Percentiles rank a stretch among this genome's conserved stretches.
Conservation (phyloP, 2,888 invertebrate species). For the Sinopyrophorus schimmeli region DNA sequence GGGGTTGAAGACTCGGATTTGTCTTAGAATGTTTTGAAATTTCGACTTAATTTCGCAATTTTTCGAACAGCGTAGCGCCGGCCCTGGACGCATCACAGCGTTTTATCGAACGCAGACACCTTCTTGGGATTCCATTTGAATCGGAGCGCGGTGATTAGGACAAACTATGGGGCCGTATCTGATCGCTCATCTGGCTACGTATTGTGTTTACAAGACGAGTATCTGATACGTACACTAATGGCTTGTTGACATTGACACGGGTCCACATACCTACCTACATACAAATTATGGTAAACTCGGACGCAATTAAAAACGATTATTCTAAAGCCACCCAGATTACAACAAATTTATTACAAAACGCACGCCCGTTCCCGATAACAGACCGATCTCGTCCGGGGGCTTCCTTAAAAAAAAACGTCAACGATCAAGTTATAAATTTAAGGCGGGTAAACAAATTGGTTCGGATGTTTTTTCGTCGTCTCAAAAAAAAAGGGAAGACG, state of each 20-base stretch:
- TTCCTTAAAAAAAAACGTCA: too few species aligned
- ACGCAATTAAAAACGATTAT: conserved; percentile 18
- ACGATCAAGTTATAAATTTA: too few species aligned
- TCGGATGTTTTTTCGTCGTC: too few species aligned
- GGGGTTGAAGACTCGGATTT: too few species aligned
- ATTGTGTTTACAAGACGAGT: conserved; percentile 36
- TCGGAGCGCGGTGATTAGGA: conserved; percentile 30
- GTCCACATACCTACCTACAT: conserved; percentile 25
- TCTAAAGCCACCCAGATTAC: conserved; percentile 6
- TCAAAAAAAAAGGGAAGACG: too few species aligned
- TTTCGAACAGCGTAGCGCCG: too few species aligned
- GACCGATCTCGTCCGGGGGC: too few species aligned
- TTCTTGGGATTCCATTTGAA: conserved; percentile 35
- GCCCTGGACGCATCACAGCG: conserved; percentile 32
- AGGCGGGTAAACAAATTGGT: too few species aligned
- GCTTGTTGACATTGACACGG: conserved; percentile 35
- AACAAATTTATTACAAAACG: background rate
- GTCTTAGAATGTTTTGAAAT: too few species aligned
- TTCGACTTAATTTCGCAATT: too few species aligned
- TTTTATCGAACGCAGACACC: conserved; percentile 32
- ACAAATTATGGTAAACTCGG: conserved; percentile 18
- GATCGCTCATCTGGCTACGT: conserved; percentile 32
- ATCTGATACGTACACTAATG: conserved; percentile 33
- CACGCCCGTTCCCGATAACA: too few species aligned
- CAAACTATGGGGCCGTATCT: conserved; percentile 33